Conservation (phyloP, 1,140 invertebrate species). For the Dryas iulia region DNA sequence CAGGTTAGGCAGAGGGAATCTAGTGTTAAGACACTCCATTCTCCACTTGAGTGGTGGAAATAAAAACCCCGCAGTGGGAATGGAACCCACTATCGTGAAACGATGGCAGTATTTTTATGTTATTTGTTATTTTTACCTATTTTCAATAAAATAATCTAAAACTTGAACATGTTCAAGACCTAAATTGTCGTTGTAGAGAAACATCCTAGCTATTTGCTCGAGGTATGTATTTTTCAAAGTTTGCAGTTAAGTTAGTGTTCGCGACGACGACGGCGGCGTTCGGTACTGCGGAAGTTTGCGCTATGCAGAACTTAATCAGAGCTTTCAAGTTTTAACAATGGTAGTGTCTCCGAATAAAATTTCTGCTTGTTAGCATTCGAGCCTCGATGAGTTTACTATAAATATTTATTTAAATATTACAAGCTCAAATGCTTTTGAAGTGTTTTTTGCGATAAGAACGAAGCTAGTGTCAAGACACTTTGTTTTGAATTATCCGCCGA, state of each 20-base stretch:
- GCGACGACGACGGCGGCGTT: background rate
- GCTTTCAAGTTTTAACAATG: slow-evolving; percentile 6
- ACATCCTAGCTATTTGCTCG: background rate
- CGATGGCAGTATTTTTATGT: no score
- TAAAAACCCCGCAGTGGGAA: no score
- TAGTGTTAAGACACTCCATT: no score
- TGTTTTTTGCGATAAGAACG: no score
- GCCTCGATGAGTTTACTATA: background rate
- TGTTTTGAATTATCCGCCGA: no score
- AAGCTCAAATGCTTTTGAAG: no score
- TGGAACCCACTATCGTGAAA: no score
- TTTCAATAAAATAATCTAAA: background rate
- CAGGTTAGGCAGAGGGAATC: no score
- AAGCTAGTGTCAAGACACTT: no score
- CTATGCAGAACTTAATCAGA: slow-evolving; percentile 3
- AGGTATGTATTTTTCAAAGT: slow-evolving; percentile 13
- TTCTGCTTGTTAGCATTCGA: background rate
- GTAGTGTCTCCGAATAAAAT: background rate
- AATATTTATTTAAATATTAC: no score
- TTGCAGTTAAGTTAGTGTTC: background rate
- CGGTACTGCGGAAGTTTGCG: background rate
- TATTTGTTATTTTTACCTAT: no score
- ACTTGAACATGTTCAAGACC: background rate
- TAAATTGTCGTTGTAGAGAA: background rate
- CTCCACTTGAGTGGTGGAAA: no score